phyloP scores from a whole-genome alignment of 2,113 vertebrate species.

The Genyomyrus donnyi region DNA sequence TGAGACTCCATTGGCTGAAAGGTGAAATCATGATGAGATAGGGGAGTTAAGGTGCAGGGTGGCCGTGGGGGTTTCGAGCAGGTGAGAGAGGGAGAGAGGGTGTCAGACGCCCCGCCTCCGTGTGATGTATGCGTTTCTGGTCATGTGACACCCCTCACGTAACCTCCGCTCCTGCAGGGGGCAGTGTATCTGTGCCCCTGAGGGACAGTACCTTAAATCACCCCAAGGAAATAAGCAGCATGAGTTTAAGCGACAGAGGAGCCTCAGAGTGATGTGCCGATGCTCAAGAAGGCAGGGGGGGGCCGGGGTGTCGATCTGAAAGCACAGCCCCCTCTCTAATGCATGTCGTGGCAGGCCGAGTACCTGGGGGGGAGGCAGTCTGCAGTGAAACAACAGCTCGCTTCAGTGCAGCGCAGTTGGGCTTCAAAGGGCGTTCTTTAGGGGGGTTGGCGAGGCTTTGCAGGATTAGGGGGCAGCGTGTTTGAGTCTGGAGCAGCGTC shows the following conservation, averaged over 20 bases:
- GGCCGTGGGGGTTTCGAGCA: neutral
- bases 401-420: neutral
- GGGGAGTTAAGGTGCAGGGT: neutral
- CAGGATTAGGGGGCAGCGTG: neutral
- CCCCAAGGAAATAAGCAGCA: neutral
- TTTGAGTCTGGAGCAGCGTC: neutral
- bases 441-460: neutral
- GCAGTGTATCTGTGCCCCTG: neutral
- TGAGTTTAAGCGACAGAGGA: too few species aligned
- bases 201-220: neutral
- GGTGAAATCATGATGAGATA: neutral
- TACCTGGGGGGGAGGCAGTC: slow-evolving; percentile 1
- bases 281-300: neutral
- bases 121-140: neutral
- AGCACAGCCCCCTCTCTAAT: neutral
- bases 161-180: neutral
- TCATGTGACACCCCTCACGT: neutral
- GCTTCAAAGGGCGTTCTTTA: neutral
- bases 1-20: neutral
- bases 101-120: neutral
- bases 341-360: neutral
- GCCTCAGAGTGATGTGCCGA: neutral
- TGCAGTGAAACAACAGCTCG: neutral
- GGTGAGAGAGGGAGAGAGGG: neutral
- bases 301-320: neutral